Evolutionary conservation across 2,888 invertebrate genomes (phyloP), one percentile per base, ranked within the genome.

Genomic region (Branchipolynoe longqiensis): DNA sequence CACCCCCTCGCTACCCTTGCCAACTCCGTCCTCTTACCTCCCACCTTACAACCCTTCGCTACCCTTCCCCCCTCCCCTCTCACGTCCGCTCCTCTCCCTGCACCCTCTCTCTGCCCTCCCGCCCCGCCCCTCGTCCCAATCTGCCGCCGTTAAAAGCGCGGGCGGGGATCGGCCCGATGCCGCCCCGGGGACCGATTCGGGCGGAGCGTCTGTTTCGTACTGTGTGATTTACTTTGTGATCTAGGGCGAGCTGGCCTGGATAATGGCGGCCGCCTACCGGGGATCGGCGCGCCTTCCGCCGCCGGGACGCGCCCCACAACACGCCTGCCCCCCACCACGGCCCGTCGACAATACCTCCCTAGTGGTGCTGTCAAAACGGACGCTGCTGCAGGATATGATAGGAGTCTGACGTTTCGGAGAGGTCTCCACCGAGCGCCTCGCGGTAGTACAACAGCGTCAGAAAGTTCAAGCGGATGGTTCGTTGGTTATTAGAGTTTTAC

Each of bases 171-270:
- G 8, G 8, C 62, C 62, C 38, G 73, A 38, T 38, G 38, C 38
- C 33, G 25, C 73, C 73, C 38, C 1, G n/a, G 73, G 73, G 73
- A 73, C 38, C 73, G n/a, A 36, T 33, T 28, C 73, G 8, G 14
- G n/a, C 38, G 40, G 33, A 36, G 40, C n/a, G 38, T 36, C 38
- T 1, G 73, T 40, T 73, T 78, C 41, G 28, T 78, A 78, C 6
- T 78, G 41, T 78, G 48, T 78, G 78, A 78, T 78, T 78, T 78
- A 78, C 78, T 78, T 78, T 78, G 25, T 78, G 78, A 78, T 78
- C 78, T 78, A 54, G 78, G 14, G 28, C 36, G 33, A 69, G 69
- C 69, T 38, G 69, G 69, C 69, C 36, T 69, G n/a, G n/a, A n/a
- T n/a, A n/a, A n/a, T n/a, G n/a, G n/a, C n/a, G n/a, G n/a, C n/a